Conservation (phyloP, 2,888 invertebrate species). For the Parnassius orleans region DNA sequence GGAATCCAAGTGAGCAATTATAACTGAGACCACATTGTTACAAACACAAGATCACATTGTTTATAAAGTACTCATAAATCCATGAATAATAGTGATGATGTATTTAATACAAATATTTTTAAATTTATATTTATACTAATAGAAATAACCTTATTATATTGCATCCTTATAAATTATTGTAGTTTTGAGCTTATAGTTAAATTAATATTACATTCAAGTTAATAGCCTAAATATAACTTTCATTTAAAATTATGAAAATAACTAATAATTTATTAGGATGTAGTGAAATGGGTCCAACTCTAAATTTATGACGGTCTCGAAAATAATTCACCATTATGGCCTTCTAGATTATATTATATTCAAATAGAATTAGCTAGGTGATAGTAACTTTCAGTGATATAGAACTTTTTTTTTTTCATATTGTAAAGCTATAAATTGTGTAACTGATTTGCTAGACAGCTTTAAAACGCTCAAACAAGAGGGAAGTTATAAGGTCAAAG, state of each 20-base stretch:
- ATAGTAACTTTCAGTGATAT: slow-evolving; percentile 28
- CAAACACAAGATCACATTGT: slow-evolving; percentile 14
- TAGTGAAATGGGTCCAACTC: slow-evolving; percentile 33
- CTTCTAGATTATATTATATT: slow-evolving; percentile 48
- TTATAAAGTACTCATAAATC: slow-evolving; percentile 12
- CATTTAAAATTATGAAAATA: slow-evolving; percentile 1
- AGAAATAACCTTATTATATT: slow-evolving; percentile 9
- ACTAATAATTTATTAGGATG: slow-evolving; percentile 11
- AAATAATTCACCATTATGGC: slow-evolving; percentile 53
- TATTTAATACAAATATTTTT: slow-evolving; percentile 16
- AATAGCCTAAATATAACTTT: slow-evolving; percentile 14
- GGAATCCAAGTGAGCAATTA: slow-evolving; percentile 62
- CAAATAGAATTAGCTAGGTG: slow-evolving; percentile 44
- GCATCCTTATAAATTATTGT: slow-evolving; percentile 18
- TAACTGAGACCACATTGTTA: slow-evolving; percentile 3
- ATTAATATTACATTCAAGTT: neutral
- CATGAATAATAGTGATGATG: neutral
- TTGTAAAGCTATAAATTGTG: slow-evolving; percentile 6
- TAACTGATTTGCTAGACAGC: slow-evolving; percentile 48
- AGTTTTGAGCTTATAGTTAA: neutral
- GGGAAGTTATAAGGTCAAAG: slow-evolving; percentile 34
- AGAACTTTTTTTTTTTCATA: slow-evolving; percentile 6
- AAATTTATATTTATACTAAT: neutral
- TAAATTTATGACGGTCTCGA: slow-evolving; percentile 17
- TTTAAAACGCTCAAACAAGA: slow-evolving; percentile 61